These are phyloP conservation scores for Altica lythri DNA, from an alignment of 2,888 invertebrate species.

Conservation along the genomic window DNA sequence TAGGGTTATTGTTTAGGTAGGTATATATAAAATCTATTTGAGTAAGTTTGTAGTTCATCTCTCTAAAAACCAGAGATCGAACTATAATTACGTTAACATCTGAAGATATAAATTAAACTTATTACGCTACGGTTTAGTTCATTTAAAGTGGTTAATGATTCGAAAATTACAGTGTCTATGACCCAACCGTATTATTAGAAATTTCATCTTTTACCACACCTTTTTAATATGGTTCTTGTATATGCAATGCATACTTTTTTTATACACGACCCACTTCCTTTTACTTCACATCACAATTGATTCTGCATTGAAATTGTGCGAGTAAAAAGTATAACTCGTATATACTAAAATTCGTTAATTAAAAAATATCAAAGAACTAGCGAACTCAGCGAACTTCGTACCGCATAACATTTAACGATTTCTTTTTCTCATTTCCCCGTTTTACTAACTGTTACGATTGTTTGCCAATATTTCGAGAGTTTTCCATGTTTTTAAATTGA, in stretches of 20 bases:
- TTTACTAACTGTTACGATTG: too few relatives aligned
- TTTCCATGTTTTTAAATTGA: too few relatives aligned
- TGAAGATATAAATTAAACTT: conserved; percentile 3
- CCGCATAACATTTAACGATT: too few relatives aligned
- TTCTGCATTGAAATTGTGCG: too few relatives aligned
- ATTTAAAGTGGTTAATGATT: conserved; percentile 24
- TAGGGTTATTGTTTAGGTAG: too few relatives aligned
- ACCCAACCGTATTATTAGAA: conserved; percentile 26
- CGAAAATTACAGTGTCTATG: conserved; percentile 28
- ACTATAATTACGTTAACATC: conserved; percentile 5
- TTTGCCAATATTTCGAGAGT: too few relatives aligned
- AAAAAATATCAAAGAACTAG: too few relatives aligned
- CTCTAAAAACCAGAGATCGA: conserved; percentile 1
- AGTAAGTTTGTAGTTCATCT: too few relatives aligned
- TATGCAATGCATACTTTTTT: conserved; percentile 9
- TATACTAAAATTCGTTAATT: background rate
- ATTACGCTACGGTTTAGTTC: conserved; percentile 19
- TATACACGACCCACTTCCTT: conserved; percentile 16
- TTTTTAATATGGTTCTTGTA: conserved; percentile 15
- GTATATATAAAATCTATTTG: too few relatives aligned
- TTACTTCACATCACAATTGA: background rate
- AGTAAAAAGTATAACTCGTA: too few relatives aligned
- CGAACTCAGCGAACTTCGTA: too few relatives aligned
- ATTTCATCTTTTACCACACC: conserved; percentile 30
- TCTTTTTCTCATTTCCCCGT: too few relatives aligned